These are phyloP conservation scores for Tetramorium bicarinatum DNA, from an alignment of 2,888 invertebrate species.

Conservation along the genomic window DNA sequence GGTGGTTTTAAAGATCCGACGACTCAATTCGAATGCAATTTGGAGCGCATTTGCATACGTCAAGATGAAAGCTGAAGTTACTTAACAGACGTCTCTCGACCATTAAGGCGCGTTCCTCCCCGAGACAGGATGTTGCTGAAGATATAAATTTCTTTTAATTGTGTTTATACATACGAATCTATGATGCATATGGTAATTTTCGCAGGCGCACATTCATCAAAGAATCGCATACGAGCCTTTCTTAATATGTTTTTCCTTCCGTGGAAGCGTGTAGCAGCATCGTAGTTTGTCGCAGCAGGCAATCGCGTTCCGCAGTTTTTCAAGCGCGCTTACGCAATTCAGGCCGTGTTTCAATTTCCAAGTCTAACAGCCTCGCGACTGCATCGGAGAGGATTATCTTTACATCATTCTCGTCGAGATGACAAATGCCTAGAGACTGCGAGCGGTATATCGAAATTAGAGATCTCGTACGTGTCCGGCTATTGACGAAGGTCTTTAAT, in stretches of 20 bases:
- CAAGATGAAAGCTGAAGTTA: slow-evolving; percentile 50
- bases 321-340: slow-evolving; percentile 14
- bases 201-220: background rate
- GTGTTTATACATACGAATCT: slow-evolving; percentile 14
- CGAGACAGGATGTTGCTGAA: slow-evolving; percentile 4
- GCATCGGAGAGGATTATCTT: slow-evolving; percentile 54
- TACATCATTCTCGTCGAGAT: slow-evolving; percentile 59
- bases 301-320: slow-evolving; percentile 23
- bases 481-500: slow-evolving; percentile 59
- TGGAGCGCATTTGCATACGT: slow-evolving; percentile 54
- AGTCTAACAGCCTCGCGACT: slow-evolving; percentile 25
- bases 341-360: slow-evolving; percentile 44
- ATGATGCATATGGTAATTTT: slow-evolving; percentile 15
- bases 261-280: background rate
- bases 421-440: slow-evolving; percentile 59
- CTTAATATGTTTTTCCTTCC: background rate
- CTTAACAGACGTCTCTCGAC: slow-evolving; percentile 40
- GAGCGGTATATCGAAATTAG: slow-evolving; percentile 60
- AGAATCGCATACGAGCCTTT: slow-evolving; percentile 9
- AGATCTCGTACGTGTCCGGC: slow-evolving; percentile 60
- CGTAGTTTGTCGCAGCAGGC: background rate
- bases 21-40: slow-evolving; percentile 57
- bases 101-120: slow-evolving; percentile 26
- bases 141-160: slow-evolving; percentile 41
- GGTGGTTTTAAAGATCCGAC: slow-evolving; percentile 45